Conservation (phyloP, 2,113 vertebrate genomes). For the Hemiprocne comata region DNA sequence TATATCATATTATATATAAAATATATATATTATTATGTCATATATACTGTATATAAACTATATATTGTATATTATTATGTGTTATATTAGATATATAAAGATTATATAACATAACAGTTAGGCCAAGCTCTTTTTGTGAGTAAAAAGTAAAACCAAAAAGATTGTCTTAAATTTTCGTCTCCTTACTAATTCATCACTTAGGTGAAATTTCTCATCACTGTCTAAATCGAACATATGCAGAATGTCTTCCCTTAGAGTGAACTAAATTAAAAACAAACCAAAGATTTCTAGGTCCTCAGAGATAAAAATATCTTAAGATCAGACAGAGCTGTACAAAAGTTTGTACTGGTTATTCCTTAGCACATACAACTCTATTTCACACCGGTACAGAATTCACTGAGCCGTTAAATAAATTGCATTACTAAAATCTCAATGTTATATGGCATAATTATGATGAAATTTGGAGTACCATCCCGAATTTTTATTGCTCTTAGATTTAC, state of each 20-base stretch:
- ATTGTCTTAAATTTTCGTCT: not conserved
- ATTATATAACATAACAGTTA: not conserved
- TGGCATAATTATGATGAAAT: conserved; percentile 33
- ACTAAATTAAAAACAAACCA: not conserved
- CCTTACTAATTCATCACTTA: not conserved
- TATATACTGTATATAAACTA: no score
- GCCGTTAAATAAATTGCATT: not conserved
- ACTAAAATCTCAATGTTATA: conserved; percentile 24
- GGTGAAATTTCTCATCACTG: not conserved
- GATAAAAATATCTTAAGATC: not conserved
- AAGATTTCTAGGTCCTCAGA: not conserved
- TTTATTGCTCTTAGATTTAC: conserved; percentile 4
- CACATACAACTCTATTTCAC: not conserved
- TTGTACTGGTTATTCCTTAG: not conserved
- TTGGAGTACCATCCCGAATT: not conserved
- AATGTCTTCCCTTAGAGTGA: not conserved
- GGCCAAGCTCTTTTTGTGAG: not conserved
- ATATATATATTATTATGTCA: no score
- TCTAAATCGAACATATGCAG: not conserved
- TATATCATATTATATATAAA: not conserved
- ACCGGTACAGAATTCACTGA: not conserved
- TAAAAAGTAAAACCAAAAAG: not conserved
- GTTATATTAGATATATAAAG: no score
- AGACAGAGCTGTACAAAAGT: not conserved
- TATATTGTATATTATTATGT: no score